Conservation (phyloP, 2,888 invertebrate species). For the Graphium colonna region DNA sequence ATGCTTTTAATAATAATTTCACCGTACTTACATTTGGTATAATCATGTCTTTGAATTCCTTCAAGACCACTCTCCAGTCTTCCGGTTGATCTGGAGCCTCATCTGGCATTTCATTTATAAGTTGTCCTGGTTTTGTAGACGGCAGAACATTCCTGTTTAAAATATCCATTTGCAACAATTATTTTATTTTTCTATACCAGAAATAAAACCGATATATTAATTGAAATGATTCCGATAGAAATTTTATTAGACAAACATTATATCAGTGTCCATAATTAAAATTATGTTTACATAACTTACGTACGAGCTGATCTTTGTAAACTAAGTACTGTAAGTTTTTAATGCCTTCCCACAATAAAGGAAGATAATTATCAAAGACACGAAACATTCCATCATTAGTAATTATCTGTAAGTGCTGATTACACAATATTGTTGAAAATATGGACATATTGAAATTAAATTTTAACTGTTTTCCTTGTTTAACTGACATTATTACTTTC, state of each 20-base stretch:
- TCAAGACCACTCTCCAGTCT: conserved; percentile 91
- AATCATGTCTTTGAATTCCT: conserved; percentile 92
- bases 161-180: too few species aligned
- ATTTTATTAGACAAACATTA: too few species aligned
- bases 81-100: conserved; percentile 91
- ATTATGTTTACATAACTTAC: background rate
- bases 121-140: conserved; percentile 93
- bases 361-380: conserved; percentile 33
- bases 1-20: too few species aligned
- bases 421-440: conserved; percentile 34
- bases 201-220: too few species aligned
- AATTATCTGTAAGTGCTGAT: conserved; percentile 36
- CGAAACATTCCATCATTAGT: conserved; percentile 46
- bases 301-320: background rate
- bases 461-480: background rate
- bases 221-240: background rate
- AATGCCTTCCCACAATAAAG: conserved; percentile 14
- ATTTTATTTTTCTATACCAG: too few species aligned
- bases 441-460: background rate
- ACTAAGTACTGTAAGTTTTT: conserved; percentile 3
- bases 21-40: conserved; percentile 89
- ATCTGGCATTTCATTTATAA: conserved; percentile 88
- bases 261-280: too few species aligned
- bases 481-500: too few species aligned
- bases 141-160: conserved; percentile 87